Base-by-base conservation (phyloP, 2,797 vertebrate species). In the Cygnus olor region DNA sequence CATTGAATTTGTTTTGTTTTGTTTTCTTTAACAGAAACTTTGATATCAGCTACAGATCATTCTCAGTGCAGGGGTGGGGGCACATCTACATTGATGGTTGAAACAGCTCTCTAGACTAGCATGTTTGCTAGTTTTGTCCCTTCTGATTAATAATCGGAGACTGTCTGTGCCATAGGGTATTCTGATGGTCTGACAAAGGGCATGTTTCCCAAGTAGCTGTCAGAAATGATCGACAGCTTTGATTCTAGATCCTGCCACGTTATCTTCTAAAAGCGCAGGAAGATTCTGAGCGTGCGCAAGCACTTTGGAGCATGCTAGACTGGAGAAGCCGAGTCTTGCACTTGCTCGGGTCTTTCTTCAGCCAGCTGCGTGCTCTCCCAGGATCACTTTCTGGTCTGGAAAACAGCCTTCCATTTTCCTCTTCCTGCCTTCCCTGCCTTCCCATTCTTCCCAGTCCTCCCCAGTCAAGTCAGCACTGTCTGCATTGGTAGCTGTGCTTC, bases 1-100 rank as follows among this genome's bases (percentile, higher is more conserved):
- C 97, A 97, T 90, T 97, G 97, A 97, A 98, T 97, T 97, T 96
- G 96, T 96, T 98, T 98, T 98, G 96, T 97, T 98, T 98, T 97
- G 97, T 98, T 98, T 98, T 98, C 93, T 97, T 98, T 98, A 98
- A 98, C 98, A 98, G 98, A 98, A 98, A 96, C 97, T 98, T 97
- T 98, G 97, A 58, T 98, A 97, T 94, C 97, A 98, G 97, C 97
- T 98, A 97, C 98, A 98, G 97, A 97, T 98, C 96, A 97, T 97
- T 98, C 90, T 98, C 98, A 98, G 97, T 98, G 98, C 98, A 98
- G 98, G 98, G 98, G 97, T 94, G 97, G 98, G 97, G 97, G 89
- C 96, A 96, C 97, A 97, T 97, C 96, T 96, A 81, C 97, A 97
- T 81, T 92, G 87, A 93, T 97, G 98, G 95, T 98, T 94, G 97